Evolutionary conservation across 2,797 vertebrate genomes (phyloP), one percentile per base, ranked within the genome.

Genomic region (Sandelia bainsii): DNA sequence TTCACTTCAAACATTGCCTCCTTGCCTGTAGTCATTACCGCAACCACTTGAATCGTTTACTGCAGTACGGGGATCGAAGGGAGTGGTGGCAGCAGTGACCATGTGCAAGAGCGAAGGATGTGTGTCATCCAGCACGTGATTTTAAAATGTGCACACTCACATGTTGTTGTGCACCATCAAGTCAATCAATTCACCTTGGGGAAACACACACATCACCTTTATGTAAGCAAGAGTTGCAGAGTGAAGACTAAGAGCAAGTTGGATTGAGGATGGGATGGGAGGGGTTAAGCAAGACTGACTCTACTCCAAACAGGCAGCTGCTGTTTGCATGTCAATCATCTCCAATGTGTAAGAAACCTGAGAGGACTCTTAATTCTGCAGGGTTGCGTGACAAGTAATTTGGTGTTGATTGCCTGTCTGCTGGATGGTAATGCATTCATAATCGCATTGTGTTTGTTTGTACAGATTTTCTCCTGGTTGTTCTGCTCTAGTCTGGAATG

Each of bases 321-420:
- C 54, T 62, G 72, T 72, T 66, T 75, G 78, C 79, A 58, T 73
- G 75, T 83, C 87, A 87, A 71, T 83, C 86, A 79, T 87, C 67
- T 72, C 49, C 37, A 32, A 7, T 40, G 72, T 70, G 71, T 69
- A 53, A 57, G 57, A 64, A 83, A 66, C 77, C 83, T 51, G 71
- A 81, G 66, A 72, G 40, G 68, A 80, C 75, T 80, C 53, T 53
- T 77, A 56, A 80, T 80, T 76, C 79, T 64, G 69, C 62, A 51
- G 75, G 62, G 46, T 39, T 69, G 68, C 27, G 13, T 25, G 62
- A 85, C 82, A 83, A 79, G 81, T 51, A 72, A 19, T 50, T 32
- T 72, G 27, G 8, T 42, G 79, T 68, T 80, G 91, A 88, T 82
- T 81, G 81, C 66, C 64, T 61, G 80, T 79, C 80, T 82, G 77